phyloP scores from a whole-genome alignment of 2,797 vertebrate species.

The Ctenopoma kingsleyae region DNA sequence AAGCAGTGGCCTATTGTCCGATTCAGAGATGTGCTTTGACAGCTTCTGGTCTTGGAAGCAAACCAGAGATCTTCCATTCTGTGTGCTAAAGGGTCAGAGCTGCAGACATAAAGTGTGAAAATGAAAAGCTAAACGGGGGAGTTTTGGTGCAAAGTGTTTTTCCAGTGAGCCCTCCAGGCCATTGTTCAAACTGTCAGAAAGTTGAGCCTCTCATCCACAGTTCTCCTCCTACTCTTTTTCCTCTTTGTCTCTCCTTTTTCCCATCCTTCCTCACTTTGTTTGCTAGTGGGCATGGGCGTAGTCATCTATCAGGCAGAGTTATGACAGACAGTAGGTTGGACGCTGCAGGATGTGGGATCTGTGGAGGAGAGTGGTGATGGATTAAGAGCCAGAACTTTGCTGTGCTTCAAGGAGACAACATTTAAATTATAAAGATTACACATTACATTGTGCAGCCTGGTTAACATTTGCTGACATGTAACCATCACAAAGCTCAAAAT shows the following conservation, averaged over 20 bases:
- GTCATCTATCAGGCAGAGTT: slow-evolving; percentile 52
- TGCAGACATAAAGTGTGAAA: slow-evolving; percentile 43
- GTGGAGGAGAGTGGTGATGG: slow-evolving; percentile 53
- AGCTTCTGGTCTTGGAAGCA: slow-evolving; percentile 59
- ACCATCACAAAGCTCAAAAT: background rate
- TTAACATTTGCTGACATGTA: background rate
- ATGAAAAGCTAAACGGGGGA: slow-evolving; percentile 43
- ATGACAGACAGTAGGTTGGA: slow-evolving; percentile 52
- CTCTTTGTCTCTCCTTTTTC: slow-evolving; percentile 20
- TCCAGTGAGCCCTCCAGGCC: slow-evolving; percentile 52
- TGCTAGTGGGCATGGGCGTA: slow-evolving; percentile 29
- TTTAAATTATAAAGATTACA: slow-evolving; percentile 37
- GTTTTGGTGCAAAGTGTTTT: slow-evolving; percentile 54
- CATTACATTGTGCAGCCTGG: background rate
- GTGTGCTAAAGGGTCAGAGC: slow-evolving; percentile 49
- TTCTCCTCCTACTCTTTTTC: slow-evolving; percentile 49
- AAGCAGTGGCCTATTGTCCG: slow-evolving; percentile 52
- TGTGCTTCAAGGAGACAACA: slow-evolving; percentile 23
- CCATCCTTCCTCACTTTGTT: slow-evolving; percentile 59
- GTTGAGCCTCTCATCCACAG: slow-evolving; percentile 45
- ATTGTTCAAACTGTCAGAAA: slow-evolving; percentile 71
- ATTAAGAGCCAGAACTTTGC: slow-evolving; percentile 35
- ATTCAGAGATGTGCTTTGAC: slow-evolving; percentile 53
- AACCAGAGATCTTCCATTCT: slow-evolving; percentile 58
- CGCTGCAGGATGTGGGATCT: slow-evolving; percentile 53